phyloP scores from a whole-genome alignment of 2,888 invertebrate genomes.

The Amphipoea oculea region DNA sequence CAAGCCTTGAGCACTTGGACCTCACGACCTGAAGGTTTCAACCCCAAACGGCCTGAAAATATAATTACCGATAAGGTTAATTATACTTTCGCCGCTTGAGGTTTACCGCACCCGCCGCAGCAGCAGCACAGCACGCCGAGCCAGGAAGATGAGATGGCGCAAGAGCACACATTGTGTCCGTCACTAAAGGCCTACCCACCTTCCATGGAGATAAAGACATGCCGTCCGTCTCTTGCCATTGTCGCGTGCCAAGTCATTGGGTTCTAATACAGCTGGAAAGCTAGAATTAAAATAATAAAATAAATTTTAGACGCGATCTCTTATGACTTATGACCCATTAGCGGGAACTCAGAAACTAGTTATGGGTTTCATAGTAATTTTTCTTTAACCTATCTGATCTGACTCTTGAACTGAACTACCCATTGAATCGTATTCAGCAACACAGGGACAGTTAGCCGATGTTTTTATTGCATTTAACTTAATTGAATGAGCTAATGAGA shows the following conservation, averaged over 20 bases:
- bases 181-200: not conserved
- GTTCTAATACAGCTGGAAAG: too few species aligned
- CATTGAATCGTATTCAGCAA: not conserved
- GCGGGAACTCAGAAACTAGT: not conserved
- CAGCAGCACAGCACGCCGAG: not conserved
- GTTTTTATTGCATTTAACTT: not conserved
- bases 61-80: too few species aligned
- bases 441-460: not conserved
- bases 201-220: too few species aligned
- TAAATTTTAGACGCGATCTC: too few species aligned
- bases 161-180: not conserved
- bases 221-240: too few species aligned
- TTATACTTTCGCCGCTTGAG: too few species aligned
- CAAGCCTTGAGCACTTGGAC: not conserved
- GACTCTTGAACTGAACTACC: too few species aligned
- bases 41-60: not conserved
- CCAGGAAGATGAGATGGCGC: not conserved
- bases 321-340: not conserved
- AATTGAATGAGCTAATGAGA: not conserved
- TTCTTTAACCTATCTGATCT: too few species aligned
- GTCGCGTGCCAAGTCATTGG: too few species aligned
- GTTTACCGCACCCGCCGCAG: not conserved
- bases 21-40: not conserved
- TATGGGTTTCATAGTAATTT: not conserved
- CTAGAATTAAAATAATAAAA: too few species aligned